Evolutionary conservation across 53 echinoderm and acorn worm species (phyloP), one percentile per base, ranked within the genome.

Genomic region (Astropecten irregularis): DNA sequence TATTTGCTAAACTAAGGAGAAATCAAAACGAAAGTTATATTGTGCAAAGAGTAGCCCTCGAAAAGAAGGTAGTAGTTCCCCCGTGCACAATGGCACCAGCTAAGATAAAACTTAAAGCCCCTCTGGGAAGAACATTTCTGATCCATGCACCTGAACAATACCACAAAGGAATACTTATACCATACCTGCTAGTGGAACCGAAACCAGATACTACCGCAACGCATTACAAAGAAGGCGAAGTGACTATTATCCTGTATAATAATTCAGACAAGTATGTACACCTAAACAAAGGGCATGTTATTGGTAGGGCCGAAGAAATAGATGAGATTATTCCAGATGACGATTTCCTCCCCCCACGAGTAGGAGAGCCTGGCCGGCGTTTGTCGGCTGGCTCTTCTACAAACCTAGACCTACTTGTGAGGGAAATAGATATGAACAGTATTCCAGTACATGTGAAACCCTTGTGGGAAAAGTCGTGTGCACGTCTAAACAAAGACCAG

Each of bases 31-130:
- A 71, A 7, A 71, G 51, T 4, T 71, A 71, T 30, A 30, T 35
- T 33, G 71, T 71, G 30, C 71, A 71, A 7, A 71, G 71, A 37
- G 51, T 71, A 35, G 30, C 33, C 49, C 51, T 69, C 13, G 27
- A 46, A 69, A 71, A 20, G 33, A 71, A 71, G 31, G 51, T 50
- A 51, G 71, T 71, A 50, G 71, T 71, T n/a, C 71, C 71, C 10
- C 71, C 71, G n/a, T 50, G 51, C 51, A 32, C 71, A 0, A 35
- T 50, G 52, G 51, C 51, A 50, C 10, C 51, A 19, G 51, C 71
- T 33, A 31, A n/a, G 14, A 9, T 34, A 49, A 2, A 71, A 34
- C 34, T 71, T 18, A 50, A 49, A 49, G 51, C 19, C 33, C 71
- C 71, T n/a, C 34, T 51, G 9, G 31, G 5, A 6, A 51, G 51